A percentile compares a stretch with the other conserved stretches of the same genome.
phyloP scores from a whole-genome alignment of 2,113 vertebrate genomes.

The Chinchilla lanigera region DNA sequence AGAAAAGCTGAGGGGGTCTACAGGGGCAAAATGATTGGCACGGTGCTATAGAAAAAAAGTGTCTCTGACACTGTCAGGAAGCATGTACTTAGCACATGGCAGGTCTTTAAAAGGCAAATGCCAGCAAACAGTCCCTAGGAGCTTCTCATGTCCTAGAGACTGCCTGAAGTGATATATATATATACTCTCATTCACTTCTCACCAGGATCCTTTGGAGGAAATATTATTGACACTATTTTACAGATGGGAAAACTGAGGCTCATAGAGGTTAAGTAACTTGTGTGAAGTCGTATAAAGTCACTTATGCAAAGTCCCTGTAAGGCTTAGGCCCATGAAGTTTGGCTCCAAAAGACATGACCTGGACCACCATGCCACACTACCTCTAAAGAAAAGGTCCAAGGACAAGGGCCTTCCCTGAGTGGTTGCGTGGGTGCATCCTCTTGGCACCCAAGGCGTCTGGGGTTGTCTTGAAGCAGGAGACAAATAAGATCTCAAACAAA shows the following conservation, averaged over 20 bases:
- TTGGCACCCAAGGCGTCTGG: neutral
- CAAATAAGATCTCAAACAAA: neutral
- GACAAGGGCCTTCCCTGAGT: neutral
- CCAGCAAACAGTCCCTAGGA: neutral
- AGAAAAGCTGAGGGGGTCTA: neutral
- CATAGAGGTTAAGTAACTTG: neutral
- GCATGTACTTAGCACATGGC: neutral
- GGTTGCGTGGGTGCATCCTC: accelerated
- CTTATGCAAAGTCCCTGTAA: neutral
- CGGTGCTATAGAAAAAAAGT: accelerated
- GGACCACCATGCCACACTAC: neutral
- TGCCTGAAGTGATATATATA: neutral
- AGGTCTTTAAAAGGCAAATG: neutral
- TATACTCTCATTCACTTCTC: neutral
- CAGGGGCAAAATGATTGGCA: neutral
- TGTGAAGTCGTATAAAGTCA: neutral
- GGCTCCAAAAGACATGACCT: neutral
- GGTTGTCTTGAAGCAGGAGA: neutral
- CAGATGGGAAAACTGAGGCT: slow-evolving; percentile 35
- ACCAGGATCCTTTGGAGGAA: neutral
- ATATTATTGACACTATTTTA: neutral
- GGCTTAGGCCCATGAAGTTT: neutral
- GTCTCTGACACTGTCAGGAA: neutral
- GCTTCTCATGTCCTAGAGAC: too few relatives aligned
- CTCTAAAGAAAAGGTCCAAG: neutral